Percentiles rank a stretch among this genome's conserved stretches.
Conservation (phyloP, 2,113 vertebrate genomes). For the Grammomys surdaster region DNA sequence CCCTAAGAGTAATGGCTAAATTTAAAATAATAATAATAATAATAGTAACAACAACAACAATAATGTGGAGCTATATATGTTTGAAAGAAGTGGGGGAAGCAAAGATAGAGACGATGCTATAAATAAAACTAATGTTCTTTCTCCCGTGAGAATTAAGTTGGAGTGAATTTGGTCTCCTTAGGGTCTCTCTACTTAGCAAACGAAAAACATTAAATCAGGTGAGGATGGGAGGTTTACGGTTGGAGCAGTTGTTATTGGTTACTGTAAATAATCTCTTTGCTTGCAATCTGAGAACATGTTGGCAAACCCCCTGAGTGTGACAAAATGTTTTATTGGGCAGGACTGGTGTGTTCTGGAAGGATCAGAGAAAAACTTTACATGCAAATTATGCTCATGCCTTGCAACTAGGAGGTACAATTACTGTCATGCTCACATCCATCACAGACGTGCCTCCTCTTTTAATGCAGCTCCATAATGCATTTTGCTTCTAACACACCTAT, state of each 20-base stretch:
- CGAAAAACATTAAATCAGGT: slow-evolving; percentile 25
- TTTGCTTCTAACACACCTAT: neutral
- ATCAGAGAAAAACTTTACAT: slow-evolving; percentile 45
- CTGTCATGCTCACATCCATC: slow-evolving; percentile 38
- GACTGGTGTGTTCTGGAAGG: slow-evolving; percentile 61
- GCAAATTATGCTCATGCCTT: slow-evolving; percentile 60
- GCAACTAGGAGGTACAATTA: slow-evolving; percentile 36
- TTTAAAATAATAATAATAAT: neutral
- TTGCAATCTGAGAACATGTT: slow-evolving; percentile 63
- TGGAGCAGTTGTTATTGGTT: slow-evolving; percentile 60
- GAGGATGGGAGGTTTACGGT: slow-evolving; percentile 50
- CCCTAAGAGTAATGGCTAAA: slow-evolving; percentile 5
- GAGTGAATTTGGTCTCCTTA: slow-evolving; percentile 76
- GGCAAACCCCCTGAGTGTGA: slow-evolving; percentile 61
- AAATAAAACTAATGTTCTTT: slow-evolving; percentile 75
- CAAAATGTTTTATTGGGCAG: slow-evolving; percentile 70
- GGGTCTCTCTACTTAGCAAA: slow-evolving; percentile 61
- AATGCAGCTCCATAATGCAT: slow-evolving; percentile 39
- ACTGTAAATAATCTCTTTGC: slow-evolving; percentile 77
- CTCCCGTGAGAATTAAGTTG: slow-evolving; percentile 77
- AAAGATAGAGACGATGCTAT: slow-evolving; percentile 17
- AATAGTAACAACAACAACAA: too few species aligned
- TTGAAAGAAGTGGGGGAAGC: neutral
- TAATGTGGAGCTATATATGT: slow-evolving; percentile 55
- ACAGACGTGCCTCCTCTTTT: neutral